Evolutionary conservation across 2,797 vertebrate species (phyloP), one percentile per base, ranked within the genome.

Genomic region (Balearica regulorum): DNA sequence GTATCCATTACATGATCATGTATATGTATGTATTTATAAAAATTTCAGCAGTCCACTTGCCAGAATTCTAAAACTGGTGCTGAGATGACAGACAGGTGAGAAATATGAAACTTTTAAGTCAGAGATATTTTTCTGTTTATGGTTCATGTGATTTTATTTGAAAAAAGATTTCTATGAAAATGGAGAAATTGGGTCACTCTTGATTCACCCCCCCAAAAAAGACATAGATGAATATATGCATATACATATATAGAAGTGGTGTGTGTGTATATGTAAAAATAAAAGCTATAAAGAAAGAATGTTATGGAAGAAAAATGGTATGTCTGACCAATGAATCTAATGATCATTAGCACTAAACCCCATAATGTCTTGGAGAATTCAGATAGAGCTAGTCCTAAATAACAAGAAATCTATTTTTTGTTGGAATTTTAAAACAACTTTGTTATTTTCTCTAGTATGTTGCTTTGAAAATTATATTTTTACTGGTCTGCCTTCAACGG

Each of bases 201-300:
- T 44, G 7, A 78, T 83, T 90, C 35, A n/a, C 0, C 0, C 5
- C 5, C 26, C 2, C 2, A 4, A 48, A 69, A 39, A 26, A 22
- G 6, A 35, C 4, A 20, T 12, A 12, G 6, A n/a, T 10, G 4
- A 17, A 26, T 53, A 24, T 35, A 35, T 29, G 39, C 24, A 41
- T 13, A 11, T 55, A 29, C 6, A 19, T 35, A 44, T 31, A 29
- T 25, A 69, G 20, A 11, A 61, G 35, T 58, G 62, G 17, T 37
- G 11, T 46, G 1, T 39, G 3, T 44, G 21, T 29, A 7, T 2
- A 28, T 9, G 29, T 8, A 21, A 6, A 18, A 1, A 75, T 14
- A 55, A 51, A 77, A 78, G 10, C 60, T 29, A 54, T 4, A 55
- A 60, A 58, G 11, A 73, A 76, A 46, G 12, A 76, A 28, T 17